Percentiles rank a stretch among this genome's conserved stretches.
phyloP scores from a whole-genome alignment of 2,113 vertebrate species.

The Junco hyemalis region DNA sequence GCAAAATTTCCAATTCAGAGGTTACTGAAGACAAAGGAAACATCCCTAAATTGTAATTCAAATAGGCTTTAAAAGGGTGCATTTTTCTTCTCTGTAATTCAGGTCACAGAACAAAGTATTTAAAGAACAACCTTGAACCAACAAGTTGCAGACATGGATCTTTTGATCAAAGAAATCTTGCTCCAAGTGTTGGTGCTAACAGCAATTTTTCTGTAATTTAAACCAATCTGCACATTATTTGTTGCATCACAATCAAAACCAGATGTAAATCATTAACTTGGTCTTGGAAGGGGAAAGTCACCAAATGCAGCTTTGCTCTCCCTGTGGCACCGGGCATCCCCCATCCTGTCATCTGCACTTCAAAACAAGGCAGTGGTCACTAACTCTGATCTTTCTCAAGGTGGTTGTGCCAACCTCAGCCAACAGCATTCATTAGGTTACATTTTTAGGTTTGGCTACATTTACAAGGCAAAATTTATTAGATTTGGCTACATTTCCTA shows the following conservation, averaged over 20 bases:
- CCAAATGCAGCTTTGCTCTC: background rate
- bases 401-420: background rate
- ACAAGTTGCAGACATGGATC: background rate
- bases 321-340: background rate
- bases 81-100: background rate
- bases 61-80: background rate
- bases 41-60: background rate
- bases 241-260: background rate
- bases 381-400: background rate
- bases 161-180: background rate
- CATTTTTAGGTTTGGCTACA: background rate
- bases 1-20: background rate
- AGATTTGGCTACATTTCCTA: background rate
- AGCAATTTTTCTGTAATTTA: background rate
- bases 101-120: background rate
- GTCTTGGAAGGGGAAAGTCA: background rate
- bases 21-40: background rate
- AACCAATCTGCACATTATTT: background rate
- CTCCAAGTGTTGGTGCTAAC: rapidly evolving
- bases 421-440: background rate
- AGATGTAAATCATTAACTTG: background rate
- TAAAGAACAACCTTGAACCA: background rate
- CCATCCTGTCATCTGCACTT: background rate
- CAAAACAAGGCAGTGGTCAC: background rate
- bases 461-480: background rate